Evolutionary conservation across 2,113 vertebrate genomes (phyloP).

Genomic region (Crotalus viridis): DNA sequence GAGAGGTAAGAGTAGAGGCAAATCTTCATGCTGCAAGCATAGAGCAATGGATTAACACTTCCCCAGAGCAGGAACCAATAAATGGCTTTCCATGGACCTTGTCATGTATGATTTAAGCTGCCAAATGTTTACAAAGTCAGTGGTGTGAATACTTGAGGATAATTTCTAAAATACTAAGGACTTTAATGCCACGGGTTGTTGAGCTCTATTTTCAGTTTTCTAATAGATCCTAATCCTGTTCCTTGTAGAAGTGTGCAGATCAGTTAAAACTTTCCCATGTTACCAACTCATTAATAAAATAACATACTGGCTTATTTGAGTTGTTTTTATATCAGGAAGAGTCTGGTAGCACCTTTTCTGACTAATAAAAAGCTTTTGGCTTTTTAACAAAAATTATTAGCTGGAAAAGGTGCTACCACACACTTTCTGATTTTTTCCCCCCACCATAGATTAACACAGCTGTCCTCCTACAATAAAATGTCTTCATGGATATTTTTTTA

Average conservation of each 20-base stretch:
- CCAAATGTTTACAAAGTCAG: neutral
- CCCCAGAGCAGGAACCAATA: neutral
- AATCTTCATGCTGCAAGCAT: neutral
- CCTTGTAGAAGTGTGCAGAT: neutral
- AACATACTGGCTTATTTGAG: neutral
- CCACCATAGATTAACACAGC: neutral
- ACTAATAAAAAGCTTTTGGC: neutral
- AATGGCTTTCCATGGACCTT: neutral
- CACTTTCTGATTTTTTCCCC: neutral
- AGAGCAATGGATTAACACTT: neutral
- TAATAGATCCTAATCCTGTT: neutral
- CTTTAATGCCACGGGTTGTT: neutral
- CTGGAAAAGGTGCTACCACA: neutral
- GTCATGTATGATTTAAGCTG: accelerated
- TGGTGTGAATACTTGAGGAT: neutral
- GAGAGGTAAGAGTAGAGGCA: neutral
- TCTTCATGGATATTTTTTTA: neutral
- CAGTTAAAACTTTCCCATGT: neutral
- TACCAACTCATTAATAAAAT: neutral
- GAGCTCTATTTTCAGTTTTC: neutral
- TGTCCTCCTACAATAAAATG: neutral
- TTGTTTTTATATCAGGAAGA: neutral
- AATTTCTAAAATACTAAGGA: neutral
- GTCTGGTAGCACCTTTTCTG: neutral
- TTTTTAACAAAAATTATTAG: neutral